Base-by-base conservation (phyloP, 2,888 invertebrate species). In the Idaea biselata region DNA sequence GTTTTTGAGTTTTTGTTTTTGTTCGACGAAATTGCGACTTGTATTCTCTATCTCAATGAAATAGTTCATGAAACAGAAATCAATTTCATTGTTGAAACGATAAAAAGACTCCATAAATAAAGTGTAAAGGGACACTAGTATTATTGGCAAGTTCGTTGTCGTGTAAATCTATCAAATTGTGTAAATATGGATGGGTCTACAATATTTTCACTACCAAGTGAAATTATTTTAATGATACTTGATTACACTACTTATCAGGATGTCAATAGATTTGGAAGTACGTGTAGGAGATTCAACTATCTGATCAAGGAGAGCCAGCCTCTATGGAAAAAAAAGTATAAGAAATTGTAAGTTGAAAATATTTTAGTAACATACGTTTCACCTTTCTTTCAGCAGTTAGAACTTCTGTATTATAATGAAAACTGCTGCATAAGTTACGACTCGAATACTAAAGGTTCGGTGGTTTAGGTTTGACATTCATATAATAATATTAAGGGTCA, bases 271-370 rank as follows among this genome's bases (percentile, higher is more conserved):
- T 93, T 94, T 71, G 86, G 93, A 18, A 73, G 84, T 60, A 93
- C 94, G 17, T 94, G 94, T 79, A 93, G 88, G 72, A 86, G 86
- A 54, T 92, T 93, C 63, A 79, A 91, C 71, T 82, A 87, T 64
- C 74, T 92, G 60, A 82, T 94, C 1, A 81, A 79, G n/a, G 80
- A 74, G 58, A 86, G 87, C 69, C 78, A 83, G 57, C 70, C 68
- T 60, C 72, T 89, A 11, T 88, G 88, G 87, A 88, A 81, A 69
- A 67, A 65, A 11, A 79, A 81, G 64, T 76, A 81, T 18, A 79
- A 73, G 67, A 60, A 67, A 60, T 68, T 69, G 88, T 89, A 79
- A 84, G 88, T 79, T 65, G 16, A 33, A 16, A n/a, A 59, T 33
- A 62, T 44, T n/a, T 14, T 59, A 8, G 14, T 32, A 44, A 44